These are phyloP conservation scores for Melanitta fusca DNA, from an alignment of 2,797 vertebrate species.

Conservation along the genomic window DNA sequence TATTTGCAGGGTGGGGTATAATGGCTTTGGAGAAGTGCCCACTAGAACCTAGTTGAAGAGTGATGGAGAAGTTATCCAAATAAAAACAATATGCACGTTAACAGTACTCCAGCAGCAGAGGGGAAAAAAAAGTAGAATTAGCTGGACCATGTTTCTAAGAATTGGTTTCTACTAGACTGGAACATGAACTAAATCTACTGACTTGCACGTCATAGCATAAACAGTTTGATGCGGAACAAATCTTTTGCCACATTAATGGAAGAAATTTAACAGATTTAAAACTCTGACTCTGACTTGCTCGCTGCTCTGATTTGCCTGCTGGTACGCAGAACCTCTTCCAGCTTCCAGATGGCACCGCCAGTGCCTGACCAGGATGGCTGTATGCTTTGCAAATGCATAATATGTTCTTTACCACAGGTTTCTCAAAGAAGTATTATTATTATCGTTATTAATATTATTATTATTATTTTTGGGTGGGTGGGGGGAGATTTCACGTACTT, in stretches of 20 bases:
- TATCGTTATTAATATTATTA: too few relatives aligned
- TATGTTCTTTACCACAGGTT: too few relatives aligned
- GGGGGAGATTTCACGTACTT: rapidly evolving
- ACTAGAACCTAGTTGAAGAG: neutral
- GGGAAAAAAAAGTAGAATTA: neutral
- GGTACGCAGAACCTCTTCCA: neutral
- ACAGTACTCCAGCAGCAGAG: neutral
- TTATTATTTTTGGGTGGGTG: too few relatives aligned
- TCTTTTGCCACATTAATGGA: neutral
- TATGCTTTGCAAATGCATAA: neutral
- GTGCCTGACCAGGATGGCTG: neutral
- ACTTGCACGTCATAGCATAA: rapidly evolving
- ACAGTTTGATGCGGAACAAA: neutral
- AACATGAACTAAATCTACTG: neutral
- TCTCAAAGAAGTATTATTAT: too few relatives aligned
- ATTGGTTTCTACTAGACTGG: neutral
- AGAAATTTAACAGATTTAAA: neutral
- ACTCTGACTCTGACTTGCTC: neutral
- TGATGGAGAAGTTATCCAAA: neutral
- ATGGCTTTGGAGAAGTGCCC: neutral
- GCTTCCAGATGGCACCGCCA: neutral
- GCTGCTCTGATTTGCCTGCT: neutral
- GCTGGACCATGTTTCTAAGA: neutral
- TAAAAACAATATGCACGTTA: neutral
- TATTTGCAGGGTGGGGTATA: neutral